These are phyloP conservation scores for Epinotia ramella DNA, from an alignment of 2,888 invertebrate genomes.

Conservation along the genomic window DNA sequence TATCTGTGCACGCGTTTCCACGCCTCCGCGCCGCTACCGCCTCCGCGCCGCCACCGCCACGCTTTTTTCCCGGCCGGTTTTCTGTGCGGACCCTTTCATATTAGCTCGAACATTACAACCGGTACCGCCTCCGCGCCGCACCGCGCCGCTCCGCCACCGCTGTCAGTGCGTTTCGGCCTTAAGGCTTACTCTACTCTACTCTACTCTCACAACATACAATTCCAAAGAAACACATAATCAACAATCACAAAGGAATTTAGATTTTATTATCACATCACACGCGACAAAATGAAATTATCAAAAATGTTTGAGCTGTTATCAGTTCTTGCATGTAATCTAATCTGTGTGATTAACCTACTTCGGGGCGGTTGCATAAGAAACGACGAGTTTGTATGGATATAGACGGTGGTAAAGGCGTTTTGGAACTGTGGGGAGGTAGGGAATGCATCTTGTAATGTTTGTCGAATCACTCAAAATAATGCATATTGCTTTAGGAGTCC, in stretches of 20 bases:
- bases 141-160: too few species aligned
- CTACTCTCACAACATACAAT: not conserved
- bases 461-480: conserved; percentile 29
- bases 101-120: too few species aligned
- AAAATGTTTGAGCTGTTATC: conserved; percentile 45
- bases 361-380: not conserved
- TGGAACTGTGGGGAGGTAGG: not conserved
- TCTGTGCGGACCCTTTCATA: too few species aligned
- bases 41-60: too few species aligned
- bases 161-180: too few species aligned
- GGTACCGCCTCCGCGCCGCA: too few species aligned
- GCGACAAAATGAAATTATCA: conserved; percentile 35
- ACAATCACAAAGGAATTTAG: conserved; percentile 34
- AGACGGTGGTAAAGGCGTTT: not conserved
- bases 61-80: too few species aligned
- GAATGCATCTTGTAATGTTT: conserved; percentile 37
- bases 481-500: not conserved
- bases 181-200: too few species aligned
- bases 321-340: conserved; percentile 39
- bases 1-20: too few species aligned
- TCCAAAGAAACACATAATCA: conserved; percentile 13
- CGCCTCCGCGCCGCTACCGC: too few species aligned
- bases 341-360: conserved; percentile 46
- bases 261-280: conserved; percentile 22
- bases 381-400: not conserved